Evolutionary conservation across 2,113 vertebrate species (phyloP), one percentile per base, ranked within the genome.

Genomic region (Herpailurus yagouaroundi): DNA sequence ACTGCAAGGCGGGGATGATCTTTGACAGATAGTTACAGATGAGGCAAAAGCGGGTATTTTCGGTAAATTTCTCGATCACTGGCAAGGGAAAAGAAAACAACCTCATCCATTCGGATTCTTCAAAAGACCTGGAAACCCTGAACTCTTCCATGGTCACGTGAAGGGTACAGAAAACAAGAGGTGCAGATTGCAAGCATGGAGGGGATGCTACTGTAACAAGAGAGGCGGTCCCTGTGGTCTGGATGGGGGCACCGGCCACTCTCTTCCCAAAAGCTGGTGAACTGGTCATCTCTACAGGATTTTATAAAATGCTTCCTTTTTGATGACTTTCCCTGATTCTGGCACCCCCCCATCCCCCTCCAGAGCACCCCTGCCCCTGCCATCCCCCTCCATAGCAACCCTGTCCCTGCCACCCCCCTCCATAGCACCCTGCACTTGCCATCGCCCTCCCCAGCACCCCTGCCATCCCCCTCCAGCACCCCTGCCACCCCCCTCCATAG

Each of bases 51-150:
- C 99, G 98, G 12, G 99, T 99, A 98, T 99, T 99, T 97, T 99
- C 99, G 0, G 99, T 99, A 98, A 99, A 99, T 97, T 99, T 99
- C 98, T 99, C 99, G 4, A 99, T 99, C 93, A 99, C 99, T 99
- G 98, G 76, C 0, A 36, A 87, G 38, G n/a, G 4, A 94, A 85
- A 91, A 87, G n/a, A 60, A 83, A 97, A 89, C 10, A 14, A 52
- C 8, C 41, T 95, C 52, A 23, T 92, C 63, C 31, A 33, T 45
- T 19, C 38, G 7, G 21, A 82, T 11, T 8, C 48, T 90, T 31
- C 91, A 16, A 41, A 79, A 73, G 77, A 57, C 57, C 71, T 29
- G 33, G 69, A 57, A 57, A 33, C 23, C 63, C 74, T 60, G 2
- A 29, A 66, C n/a, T 76, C n/a, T 71, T 27, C 80, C 38, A 3